phyloP scores from a whole-genome alignment of 1,140 invertebrate genomes.

The Ooceraea biroi region DNA sequence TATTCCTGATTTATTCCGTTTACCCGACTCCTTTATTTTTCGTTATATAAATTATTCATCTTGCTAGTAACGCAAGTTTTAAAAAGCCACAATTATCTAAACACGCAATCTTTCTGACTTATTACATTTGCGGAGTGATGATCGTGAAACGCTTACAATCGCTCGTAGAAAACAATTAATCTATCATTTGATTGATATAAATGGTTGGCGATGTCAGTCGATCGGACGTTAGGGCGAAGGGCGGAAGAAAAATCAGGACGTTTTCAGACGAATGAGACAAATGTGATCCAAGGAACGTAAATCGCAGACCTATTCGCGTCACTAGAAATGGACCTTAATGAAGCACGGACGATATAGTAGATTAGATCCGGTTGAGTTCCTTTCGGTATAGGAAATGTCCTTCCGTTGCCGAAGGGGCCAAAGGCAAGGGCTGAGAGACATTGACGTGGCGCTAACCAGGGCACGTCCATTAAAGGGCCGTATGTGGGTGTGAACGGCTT shows the following conservation, averaged over 20 bases:
- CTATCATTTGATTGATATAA: slow-evolving; percentile 6
- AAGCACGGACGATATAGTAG: slow-evolving; percentile 76
- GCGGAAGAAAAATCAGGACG: slow-evolving; percentile 19
- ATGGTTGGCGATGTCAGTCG: slow-evolving; percentile 24
- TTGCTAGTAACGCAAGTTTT: background rate
- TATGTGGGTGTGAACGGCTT: slow-evolving; percentile 41
- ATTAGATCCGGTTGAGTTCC: slow-evolving; percentile 71
- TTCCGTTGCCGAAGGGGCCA: slow-evolving; percentile 51
- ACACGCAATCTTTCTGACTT: background rate
- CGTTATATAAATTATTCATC: background rate
- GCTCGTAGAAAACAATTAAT: slow-evolving; percentile 34
- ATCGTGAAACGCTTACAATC: background rate
- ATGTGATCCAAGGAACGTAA: slow-evolving; percentile 67
- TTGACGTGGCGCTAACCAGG: slow-evolving; percentile 48
- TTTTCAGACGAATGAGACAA: slow-evolving; percentile 58
- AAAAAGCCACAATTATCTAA: background rate
- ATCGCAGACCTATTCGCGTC: slow-evolving; percentile 67
- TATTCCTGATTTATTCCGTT: slow-evolving; percentile 35
- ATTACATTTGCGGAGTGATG: background rate
- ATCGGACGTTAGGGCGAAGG: slow-evolving; percentile 39
- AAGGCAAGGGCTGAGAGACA: slow-evolving; percentile 10
- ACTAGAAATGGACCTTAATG: slow-evolving; percentile 72
- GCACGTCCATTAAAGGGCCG: slow-evolving; percentile 63
- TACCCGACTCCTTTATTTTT: background rate
- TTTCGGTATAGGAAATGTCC: slow-evolving; percentile 68